Percentiles rank a stretch among this genome's conserved stretches.
phyloP scores from a whole-genome alignment of 1,140 invertebrate genomes.

The Drosophila repletoides region DNA sequence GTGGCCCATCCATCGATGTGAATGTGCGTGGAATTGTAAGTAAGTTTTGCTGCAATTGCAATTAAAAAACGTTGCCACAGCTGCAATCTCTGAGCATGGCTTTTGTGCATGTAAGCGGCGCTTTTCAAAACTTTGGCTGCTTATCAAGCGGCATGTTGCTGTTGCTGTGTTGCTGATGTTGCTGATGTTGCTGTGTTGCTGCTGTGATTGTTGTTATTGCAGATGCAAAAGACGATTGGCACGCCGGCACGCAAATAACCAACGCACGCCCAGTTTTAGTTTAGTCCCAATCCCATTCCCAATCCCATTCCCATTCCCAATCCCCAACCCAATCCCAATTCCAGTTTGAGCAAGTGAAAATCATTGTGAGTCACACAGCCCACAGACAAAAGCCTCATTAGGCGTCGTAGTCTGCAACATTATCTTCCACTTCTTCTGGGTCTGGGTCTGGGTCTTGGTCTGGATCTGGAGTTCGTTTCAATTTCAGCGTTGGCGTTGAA shows the following conservation, averaged over 20 bases:
- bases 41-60: slow-evolving; percentile 54
- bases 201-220: slow-evolving; percentile 63
- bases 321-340: slow-evolving; percentile 16
- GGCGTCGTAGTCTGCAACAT: slow-evolving; percentile 47
- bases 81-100: slow-evolving; percentile 68
- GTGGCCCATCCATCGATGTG: slow-evolving; percentile 62
- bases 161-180: slow-evolving; percentile 46
- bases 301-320: background rate
- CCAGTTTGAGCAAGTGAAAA: slow-evolving; percentile 56
- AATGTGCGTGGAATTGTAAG: slow-evolving; percentile 71
- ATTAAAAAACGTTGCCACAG: slow-evolving; percentile 66
- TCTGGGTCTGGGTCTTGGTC: slow-evolving; percentile 1
- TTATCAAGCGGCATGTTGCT: slow-evolving; percentile 57
- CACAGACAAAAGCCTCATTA: slow-evolving; percentile 77
- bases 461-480: slow-evolving; percentile 54
- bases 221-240: slow-evolving; percentile 68
- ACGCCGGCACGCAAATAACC: slow-evolving; percentile 55
- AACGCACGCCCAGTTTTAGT: slow-evolving; percentile 34
- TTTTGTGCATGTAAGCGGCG: slow-evolving; percentile 75
- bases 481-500: slow-evolving; percentile 77
- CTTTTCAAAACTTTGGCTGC: slow-evolving; percentile 58
- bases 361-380: slow-evolving; percentile 61
- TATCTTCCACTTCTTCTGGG: slow-evolving; percentile 6
- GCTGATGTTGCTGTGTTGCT: slow-evolving; percentile 64
- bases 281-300: slow-evolving; percentile 7